Conservation (phyloP, 2,888 invertebrate genomes). For the Norana najaformis region DNA sequence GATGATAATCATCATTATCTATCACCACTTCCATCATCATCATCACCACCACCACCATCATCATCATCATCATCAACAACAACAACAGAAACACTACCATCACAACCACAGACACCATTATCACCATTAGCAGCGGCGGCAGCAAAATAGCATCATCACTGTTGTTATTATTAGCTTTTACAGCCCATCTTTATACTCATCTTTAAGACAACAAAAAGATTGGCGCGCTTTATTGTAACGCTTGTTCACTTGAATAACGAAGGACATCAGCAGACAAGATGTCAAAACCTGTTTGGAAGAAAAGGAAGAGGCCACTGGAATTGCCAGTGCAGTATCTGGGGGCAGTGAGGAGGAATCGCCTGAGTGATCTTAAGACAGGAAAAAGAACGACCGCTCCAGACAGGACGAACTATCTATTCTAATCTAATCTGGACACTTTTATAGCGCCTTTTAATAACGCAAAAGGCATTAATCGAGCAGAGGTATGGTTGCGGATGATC, state of each 20-base stretch:
- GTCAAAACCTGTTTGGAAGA: neutral
- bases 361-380: constrained; percentile 2
- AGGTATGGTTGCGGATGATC: no score
- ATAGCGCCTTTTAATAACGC: neutral
- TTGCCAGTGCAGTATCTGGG: neutral
- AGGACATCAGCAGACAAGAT: no score
- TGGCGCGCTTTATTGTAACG: no score
- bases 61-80: constrained; percentile 25
- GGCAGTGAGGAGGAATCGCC: neutral
- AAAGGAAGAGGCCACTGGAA: neutral
- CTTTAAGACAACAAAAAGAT: neutral
- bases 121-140: constrained; percentile 19
- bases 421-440: neutral
- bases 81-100: constrained; percentile 16
- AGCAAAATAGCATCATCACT: constrained; percentile 23
- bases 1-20: neutral
- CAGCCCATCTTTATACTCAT: neutral
- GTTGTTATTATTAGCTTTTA: constrained; percentile 27
- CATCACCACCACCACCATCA: constrained; percentile 32
- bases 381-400: neutral
- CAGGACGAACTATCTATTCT: neutral
- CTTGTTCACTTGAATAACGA: no score
- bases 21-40: constrained; percentile 27
- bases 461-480: no score
- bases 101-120: constrained; percentile 22